Evolutionary conservation across 1,140 invertebrate species (phyloP).

Genomic region (Diachasmimorpha longicaudata): DNA sequence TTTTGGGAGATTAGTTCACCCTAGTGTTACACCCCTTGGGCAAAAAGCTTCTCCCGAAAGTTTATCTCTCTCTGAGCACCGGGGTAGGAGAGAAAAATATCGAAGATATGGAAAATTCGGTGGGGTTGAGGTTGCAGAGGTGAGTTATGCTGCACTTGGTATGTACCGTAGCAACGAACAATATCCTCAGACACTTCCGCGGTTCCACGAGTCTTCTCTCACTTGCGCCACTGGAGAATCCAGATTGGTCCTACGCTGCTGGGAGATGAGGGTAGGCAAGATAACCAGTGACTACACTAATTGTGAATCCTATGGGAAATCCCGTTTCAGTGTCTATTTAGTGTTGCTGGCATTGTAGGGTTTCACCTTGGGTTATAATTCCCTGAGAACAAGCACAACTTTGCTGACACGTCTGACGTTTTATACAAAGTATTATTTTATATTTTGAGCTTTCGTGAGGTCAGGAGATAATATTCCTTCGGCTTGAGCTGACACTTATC

Average conservation of each 20-base stretch:
- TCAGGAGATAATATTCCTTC: no score
- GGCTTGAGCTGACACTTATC: no score
- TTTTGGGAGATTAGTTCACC: constrained; percentile 32
- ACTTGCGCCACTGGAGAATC: not conserved
- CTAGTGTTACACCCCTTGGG: constrained; percentile 5
- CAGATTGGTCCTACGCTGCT: not conserved
- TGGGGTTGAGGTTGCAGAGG: not conserved
- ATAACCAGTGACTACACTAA: constrained; percentile 24
- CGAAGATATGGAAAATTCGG: not conserved
- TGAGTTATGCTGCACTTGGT: not conserved
- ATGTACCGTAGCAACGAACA: not conserved
- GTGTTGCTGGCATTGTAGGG: not conserved
- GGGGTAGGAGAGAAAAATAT: not conserved
- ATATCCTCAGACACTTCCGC: constrained; percentile 3
- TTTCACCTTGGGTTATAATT: not conserved
- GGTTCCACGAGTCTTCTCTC: not conserved
- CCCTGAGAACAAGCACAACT: not conserved
- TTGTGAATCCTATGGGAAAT: constrained; percentile 24
- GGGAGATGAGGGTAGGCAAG: constrained; percentile 7
- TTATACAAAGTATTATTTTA: no score
- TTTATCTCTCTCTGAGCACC: not conserved
- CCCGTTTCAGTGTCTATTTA: not conserved
- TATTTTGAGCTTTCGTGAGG: no score
- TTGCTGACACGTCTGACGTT: not conserved
- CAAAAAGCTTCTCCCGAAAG: not conserved